Base-by-base conservation (phyloP, 2,797 vertebrate species). In the Squalus acanthias region DNA sequence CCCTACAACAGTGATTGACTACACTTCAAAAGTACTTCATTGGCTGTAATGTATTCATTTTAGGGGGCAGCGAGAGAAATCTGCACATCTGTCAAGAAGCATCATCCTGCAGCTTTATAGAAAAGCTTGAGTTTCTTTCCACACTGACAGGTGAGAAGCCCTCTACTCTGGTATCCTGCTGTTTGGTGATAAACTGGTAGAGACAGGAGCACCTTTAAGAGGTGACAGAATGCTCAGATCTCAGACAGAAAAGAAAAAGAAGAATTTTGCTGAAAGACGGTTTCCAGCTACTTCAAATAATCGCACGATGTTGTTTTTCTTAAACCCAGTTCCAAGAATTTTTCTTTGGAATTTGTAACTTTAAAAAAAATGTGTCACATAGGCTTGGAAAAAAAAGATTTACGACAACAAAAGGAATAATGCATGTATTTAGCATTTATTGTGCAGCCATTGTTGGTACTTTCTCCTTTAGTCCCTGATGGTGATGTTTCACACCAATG, bases 181-280 rank as follows among this genome's bases (percentile, higher is more conserved):
- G 63, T 93, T 69, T 93, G 91, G 91, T 93, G 88, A 91, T 63
- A 46, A 46, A 93, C 91, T 93, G 17, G n/a, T 93, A 93, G 65
- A 46, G 65, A 46, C 91, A 93, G n/a, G n/a, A 93, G 39, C 91
- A 93, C 91, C 91, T 93, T 69, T 24, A 26, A 69, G 91, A 93
- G 65, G 91, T 93, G 91, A 93, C 63, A 93, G 91, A 93, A 93
- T 69, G 91, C 91, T 93, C 91, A 69, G 91, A 93, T 93, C 91
- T 93, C 91, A 46, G 65, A 46, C 91, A 67, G n/a, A 93, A 93
- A 69, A 92, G 89, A 39, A 69, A 67, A 24, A 46, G n/a, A 93
- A 69, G 63, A 39, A 69, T 39, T 67, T 93, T 93, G 91, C 65
- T 93, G 91, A 69, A 93, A 69, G 91, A 93, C 69, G 91, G 22